Conservation (phyloP, 2,797 vertebrate genomes). For the Labeo calbasu region DNA sequence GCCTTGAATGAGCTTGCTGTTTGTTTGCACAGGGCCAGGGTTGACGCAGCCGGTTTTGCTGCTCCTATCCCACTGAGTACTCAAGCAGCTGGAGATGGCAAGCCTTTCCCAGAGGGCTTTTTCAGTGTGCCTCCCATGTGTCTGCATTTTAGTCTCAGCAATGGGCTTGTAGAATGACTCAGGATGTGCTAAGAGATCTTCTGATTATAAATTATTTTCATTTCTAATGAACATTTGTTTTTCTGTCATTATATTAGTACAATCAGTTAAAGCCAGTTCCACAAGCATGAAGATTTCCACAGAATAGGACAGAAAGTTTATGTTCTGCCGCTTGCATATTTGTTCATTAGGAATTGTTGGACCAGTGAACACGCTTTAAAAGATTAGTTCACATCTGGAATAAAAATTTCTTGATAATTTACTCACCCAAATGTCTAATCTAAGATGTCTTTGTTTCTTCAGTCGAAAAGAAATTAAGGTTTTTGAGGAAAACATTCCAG, state of each 20-base stretch:
- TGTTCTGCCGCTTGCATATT: background rate
- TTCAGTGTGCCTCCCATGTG: conserved; percentile 7
- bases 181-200: conserved; percentile 13
- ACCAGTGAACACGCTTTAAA: background rate
- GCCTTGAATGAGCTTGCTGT: conserved; percentile 50
- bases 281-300: background rate
- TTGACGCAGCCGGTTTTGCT: conserved; percentile 37
- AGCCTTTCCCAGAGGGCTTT: conserved; percentile 50
- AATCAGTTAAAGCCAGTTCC: background rate
- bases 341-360: background rate
- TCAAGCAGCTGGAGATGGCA: conserved; percentile 55
- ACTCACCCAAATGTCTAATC: no score
- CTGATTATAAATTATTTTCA: background rate
- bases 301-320: background rate
- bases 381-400: no score
- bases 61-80: conserved; percentile 30
- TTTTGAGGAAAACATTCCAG: no score
- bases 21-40: conserved; percentile 51
- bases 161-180: conserved; percentile 3
- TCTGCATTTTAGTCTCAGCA: conserved; percentile 6
- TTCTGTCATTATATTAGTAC: background rate
- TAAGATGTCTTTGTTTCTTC: no score
- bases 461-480: no score
- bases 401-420: no score
- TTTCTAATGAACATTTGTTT: background rate